Conservation (phyloP, 2,113 vertebrate genomes). For the Cettia cetti region DNA sequence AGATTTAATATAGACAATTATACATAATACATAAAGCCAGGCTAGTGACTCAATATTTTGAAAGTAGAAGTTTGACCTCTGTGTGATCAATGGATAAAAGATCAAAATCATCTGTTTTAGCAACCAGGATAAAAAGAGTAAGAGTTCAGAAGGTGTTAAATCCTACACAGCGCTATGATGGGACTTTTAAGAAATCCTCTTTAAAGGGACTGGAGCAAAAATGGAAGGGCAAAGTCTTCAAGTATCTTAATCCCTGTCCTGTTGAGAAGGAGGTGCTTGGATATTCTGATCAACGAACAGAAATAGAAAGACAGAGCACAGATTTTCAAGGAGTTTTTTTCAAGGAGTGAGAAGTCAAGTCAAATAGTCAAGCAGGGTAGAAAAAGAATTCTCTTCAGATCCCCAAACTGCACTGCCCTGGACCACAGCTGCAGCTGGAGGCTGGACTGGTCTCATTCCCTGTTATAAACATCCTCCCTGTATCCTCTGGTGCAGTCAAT, state of each 20-base stretch:
- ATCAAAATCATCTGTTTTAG: background rate
- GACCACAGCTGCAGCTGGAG: background rate
- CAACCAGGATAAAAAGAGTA: background rate
- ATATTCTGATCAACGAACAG: background rate
- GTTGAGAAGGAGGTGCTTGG: background rate
- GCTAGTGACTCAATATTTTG: background rate
- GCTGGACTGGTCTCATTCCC: background rate
- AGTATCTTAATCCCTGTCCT: background rate
- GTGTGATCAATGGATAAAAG: background rate
- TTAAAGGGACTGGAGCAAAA: background rate
- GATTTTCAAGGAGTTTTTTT: background rate
- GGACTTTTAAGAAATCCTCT: background rate
- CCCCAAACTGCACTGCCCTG: background rate
- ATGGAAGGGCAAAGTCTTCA: background rate
- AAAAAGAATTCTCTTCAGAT: background rate
- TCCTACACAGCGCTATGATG: background rate
- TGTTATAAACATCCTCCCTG: conserved; percentile 1
- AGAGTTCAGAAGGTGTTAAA: background rate
- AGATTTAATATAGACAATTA: background rate
- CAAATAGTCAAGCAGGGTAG: background rate
- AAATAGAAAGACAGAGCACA: background rate
- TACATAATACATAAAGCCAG: background rate
- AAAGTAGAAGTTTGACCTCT: background rate
- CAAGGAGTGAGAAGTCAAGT: background rate
- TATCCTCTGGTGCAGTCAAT: background rate